Conservation (phyloP, 2,113 vertebrate species). For the Paradisaea rubra region DNA sequence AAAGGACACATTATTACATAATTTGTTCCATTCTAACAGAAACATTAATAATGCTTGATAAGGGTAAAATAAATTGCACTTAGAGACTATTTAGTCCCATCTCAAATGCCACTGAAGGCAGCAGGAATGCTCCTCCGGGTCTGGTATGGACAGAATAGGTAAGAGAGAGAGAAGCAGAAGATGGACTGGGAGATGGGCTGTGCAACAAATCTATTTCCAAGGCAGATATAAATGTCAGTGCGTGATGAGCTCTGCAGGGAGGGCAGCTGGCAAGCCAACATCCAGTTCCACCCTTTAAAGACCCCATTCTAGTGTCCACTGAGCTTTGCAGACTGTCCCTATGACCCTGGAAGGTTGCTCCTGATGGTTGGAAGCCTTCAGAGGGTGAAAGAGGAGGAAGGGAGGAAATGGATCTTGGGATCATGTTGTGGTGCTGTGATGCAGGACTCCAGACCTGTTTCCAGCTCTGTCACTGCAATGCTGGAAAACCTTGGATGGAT, state of each 20-base stretch:
- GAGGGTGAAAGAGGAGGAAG: not conserved
- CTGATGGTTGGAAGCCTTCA: not conserved
- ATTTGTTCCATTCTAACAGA: slow-evolving; percentile 20
- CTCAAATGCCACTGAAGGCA: not conserved
- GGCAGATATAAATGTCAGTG: not conserved
- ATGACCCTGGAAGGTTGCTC: not conserved
- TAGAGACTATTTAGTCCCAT: not conserved
- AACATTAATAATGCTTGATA: slow-evolving; percentile 19
- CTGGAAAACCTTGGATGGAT: not conserved
- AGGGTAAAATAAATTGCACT: not conserved
- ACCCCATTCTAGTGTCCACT: not conserved
- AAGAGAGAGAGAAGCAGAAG: not conserved
- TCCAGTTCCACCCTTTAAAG: not conserved
- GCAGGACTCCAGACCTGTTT: not conserved
- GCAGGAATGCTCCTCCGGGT: accelerated
- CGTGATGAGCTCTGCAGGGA: not conserved
- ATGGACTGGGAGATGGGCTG: not conserved
- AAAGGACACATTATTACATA: not conserved
- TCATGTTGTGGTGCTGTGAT: accelerated
- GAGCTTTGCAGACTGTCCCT: not conserved
- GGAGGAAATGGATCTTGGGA: not conserved
- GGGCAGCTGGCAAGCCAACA: not conserved
- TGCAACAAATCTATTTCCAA: not conserved
- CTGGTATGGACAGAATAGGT: not conserved
- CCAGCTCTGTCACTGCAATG: not conserved